Percentiles rank a stretch among this genome's conserved stretches.
phyloP scores from a whole-genome alignment of 2,888 invertebrate species.

The Nipponacmea schrenckii region DNA sequence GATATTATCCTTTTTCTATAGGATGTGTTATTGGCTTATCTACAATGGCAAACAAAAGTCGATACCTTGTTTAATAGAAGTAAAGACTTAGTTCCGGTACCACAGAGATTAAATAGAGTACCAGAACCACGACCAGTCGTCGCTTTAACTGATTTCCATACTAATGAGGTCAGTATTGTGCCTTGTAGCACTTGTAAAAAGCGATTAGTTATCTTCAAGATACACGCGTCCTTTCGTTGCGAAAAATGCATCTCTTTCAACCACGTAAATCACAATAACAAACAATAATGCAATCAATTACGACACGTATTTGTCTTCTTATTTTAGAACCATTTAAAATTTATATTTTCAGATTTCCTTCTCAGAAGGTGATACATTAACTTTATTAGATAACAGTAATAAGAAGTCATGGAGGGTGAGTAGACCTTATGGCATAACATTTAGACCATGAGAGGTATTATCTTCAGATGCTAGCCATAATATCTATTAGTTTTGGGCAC shows the following conservation, averaged over 20 bases:
- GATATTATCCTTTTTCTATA: constrained; percentile 27
- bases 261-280: no score
- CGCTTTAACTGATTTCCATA: constrained; percentile 56
- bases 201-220: no score
- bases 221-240: no score
- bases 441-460: no score
- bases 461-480: no score
- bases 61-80: constrained; percentile 56
- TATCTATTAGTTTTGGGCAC: neutral
- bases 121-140: constrained; percentile 52
- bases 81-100: constrained; percentile 58
- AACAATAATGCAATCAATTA: no score
- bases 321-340: neutral
- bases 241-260: no score
- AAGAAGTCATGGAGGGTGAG: constrained; percentile 58
- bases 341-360: constrained; percentile 54
- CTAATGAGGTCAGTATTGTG: constrained; percentile 46
- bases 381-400: constrained; percentile 60
- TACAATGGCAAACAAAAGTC: constrained; percentile 63
- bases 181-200: no score
- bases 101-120: constrained; percentile 44
- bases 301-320: no score
- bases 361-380: constrained; percentile 60
- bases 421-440: no score
- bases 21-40: constrained; percentile 61